A percentile compares a stretch with the other conserved stretches of the same genome.
Conservation (phyloP, 2,113 vertebrate genomes). For the Ammodramus savannarum region DNA sequence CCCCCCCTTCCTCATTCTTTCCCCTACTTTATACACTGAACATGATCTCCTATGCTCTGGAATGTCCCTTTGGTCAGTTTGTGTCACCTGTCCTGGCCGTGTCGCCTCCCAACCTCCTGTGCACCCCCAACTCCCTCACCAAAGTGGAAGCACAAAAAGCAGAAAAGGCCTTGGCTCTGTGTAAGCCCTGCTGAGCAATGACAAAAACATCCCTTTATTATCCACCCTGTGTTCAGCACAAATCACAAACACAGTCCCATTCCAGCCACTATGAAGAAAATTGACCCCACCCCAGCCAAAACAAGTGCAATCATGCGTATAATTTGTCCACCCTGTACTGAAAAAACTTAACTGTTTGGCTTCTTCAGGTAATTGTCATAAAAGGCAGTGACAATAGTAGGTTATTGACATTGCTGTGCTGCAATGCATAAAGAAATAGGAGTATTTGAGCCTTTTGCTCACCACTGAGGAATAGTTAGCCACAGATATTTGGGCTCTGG, state of each 20-base stretch:
- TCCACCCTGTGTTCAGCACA: neutral
- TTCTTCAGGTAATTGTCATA: neutral
- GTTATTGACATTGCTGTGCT: neutral
- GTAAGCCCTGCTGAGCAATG: neutral
- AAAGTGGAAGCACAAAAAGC: rapidly evolving
- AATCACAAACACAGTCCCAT: neutral
- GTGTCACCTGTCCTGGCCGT: neutral
- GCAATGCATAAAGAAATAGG: neutral
- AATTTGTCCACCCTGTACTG: neutral
- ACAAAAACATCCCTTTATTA: neutral
- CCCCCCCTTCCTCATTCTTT: neutral
- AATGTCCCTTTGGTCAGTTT: neutral
- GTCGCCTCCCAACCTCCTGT: neutral
- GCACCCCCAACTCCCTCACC: too few species aligned
- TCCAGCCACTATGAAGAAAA: neutral
- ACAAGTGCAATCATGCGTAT: neutral
- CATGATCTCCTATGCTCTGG: neutral
- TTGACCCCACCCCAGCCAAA: neutral
- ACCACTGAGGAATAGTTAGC: neutral
- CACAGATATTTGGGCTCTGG: neutral
- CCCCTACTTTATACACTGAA: neutral
- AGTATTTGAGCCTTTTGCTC: neutral
- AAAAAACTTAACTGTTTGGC: neutral
- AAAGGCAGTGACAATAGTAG: neutral
- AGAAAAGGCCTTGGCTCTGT: neutral